A percentile compares a stretch with the other conserved stretches of the same genome.
These are phyloP conservation scores for Cygnus atratus DNA, from an alignment of 2,113 vertebrate genomes.

Conservation along the genomic window DNA sequence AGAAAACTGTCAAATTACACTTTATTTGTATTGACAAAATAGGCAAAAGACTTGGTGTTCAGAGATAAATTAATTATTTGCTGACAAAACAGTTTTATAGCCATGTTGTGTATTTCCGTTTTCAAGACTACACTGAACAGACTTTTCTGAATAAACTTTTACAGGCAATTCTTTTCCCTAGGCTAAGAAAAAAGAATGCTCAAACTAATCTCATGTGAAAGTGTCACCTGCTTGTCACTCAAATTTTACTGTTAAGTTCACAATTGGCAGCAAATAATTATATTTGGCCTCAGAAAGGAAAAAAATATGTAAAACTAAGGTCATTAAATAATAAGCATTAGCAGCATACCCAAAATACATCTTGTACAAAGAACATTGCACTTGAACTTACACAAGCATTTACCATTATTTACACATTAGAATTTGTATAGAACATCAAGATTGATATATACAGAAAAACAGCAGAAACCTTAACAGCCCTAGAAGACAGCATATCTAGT, in stretches of 20 bases:
- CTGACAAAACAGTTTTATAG: conserved; percentile 38
- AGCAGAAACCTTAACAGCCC: conserved; percentile 64
- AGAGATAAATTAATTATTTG: conserved; percentile 62
- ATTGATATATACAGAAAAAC: conserved; percentile 66
- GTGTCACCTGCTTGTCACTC: background rate
- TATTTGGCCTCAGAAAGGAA: conserved; percentile 51
- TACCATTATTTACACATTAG: conserved; percentile 67
- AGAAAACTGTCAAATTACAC: conserved; percentile 67
- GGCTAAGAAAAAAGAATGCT: background rate
- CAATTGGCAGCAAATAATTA: conserved; percentile 70
- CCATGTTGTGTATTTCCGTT: background rate
- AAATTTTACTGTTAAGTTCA: conserved; percentile 7
- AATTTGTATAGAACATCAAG: conserved; percentile 54
- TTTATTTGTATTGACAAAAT: conserved; percentile 79
- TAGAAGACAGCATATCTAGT: conserved; percentile 41
- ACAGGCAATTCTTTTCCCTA: background rate
- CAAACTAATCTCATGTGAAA: conserved; percentile 1
- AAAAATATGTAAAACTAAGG: conserved; percentile 28
- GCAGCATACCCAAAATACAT: conserved; percentile 75
- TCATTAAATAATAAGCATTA: conserved; percentile 72
- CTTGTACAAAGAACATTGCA: conserved; percentile 70
- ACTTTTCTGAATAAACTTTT: background rate
- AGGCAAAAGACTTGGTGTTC: conserved; percentile 57
- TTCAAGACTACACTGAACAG: background rate
- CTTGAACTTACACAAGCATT: conserved; percentile 65